Evolutionary conservation across 2,113 vertebrate genomes (phyloP).

Genomic region (Plecturocebus donacophilus): DNA sequence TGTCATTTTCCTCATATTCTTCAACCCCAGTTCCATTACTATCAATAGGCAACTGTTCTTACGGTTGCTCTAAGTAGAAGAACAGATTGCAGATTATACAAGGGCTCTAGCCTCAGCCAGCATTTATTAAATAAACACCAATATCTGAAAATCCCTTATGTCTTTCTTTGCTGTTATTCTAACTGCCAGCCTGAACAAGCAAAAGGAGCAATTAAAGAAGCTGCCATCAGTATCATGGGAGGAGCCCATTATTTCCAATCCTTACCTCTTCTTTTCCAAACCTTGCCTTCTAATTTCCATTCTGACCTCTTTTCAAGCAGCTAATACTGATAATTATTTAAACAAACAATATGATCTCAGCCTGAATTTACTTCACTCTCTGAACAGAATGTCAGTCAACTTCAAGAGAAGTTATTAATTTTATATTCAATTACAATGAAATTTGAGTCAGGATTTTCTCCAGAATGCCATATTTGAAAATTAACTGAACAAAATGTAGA

Average conservation of each 20-base stretch:
- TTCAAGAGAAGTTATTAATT: not conserved
- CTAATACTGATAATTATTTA: conserved; percentile 35
- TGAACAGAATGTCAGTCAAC: not conserved
- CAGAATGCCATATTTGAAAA: conserved; percentile 11
- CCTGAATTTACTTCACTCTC: conserved; percentile 30
- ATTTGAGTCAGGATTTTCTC: not conserved
- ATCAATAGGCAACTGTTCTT: not conserved
- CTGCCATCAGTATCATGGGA: not conserved
- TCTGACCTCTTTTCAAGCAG: conserved; percentile 37
- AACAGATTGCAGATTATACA: conserved; percentile 17
- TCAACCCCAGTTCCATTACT: not conserved
- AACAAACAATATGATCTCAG: conserved; percentile 31
- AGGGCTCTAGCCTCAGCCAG: not conserved
- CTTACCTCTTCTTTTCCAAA: not conserved
- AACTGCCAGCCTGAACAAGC: not conserved
- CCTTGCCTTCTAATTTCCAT: not conserved
- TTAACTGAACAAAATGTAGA: conserved; percentile 34
- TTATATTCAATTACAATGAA: conserved; percentile 16
- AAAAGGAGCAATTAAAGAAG: not conserved
- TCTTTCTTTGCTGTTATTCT: not conserved
- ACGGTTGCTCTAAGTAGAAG: not conserved
- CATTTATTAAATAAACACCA: conserved; percentile 22
- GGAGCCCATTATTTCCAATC: not conserved
- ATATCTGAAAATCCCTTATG: not conserved
- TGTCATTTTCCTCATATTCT: not conserved